A percentile compares a stretch with the other conserved stretches of the same genome.
Evolutionary conservation across 2,797 vertebrate species (phyloP).

Genomic region (Graptemys geographica): DNA sequence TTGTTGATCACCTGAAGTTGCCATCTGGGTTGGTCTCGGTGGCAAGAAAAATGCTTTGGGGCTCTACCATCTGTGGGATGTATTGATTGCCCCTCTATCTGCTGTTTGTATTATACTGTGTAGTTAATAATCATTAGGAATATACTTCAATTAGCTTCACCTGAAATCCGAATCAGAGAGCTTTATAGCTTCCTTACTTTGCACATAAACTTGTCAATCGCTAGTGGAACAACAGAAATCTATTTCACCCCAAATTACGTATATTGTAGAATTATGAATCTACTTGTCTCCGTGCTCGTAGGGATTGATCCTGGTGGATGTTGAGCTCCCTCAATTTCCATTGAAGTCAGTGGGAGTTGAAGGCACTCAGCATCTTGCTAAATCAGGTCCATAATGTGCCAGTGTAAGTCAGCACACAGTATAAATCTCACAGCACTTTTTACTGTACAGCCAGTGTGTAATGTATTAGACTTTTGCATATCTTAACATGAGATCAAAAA

Average conservation of each 20-base stretch:
- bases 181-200: slow-evolving; percentile 37
- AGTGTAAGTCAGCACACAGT: neutral
- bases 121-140: slow-evolving; percentile 58
- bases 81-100: slow-evolving; percentile 9
- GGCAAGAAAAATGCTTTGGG: slow-evolving; percentile 43
- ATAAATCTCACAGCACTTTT: neutral
- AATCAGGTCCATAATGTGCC: neutral
- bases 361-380: slow-evolving; percentile 25
- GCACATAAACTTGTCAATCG: slow-evolving; percentile 17
- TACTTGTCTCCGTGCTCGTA: slow-evolving; percentile 25
- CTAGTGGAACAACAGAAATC: neutral
- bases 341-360: slow-evolving; percentile 29
- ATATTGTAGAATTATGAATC: slow-evolving; percentile 48
- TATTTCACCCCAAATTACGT: slow-evolving; percentile 42
- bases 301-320: neutral
- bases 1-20: neutral
- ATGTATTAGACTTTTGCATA: neutral
- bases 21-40: neutral
- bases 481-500: neutral
- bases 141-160: slow-evolving; percentile 18
- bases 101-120: slow-evolving; percentile 10
- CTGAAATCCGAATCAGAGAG: slow-evolving; percentile 53
- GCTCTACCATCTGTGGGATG: neutral
- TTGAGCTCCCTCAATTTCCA: slow-evolving; percentile 28
- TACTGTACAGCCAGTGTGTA: neutral